phyloP scores from a whole-genome alignment of 2,797 vertebrate genomes.

The Lophotriccus pileatus region DNA sequence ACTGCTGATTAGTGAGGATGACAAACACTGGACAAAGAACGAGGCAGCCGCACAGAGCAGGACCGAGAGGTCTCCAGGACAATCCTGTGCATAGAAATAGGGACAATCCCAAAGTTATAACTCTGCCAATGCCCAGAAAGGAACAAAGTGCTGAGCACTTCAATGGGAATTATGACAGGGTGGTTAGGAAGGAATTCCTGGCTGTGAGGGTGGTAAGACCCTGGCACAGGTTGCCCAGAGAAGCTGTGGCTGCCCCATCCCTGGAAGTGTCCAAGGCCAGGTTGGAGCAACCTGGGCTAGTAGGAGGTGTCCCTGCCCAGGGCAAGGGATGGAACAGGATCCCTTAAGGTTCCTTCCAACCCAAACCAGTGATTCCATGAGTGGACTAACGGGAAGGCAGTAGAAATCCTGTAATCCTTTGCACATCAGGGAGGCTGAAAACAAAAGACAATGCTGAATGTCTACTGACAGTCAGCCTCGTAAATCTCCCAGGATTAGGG shows the following conservation, averaged over 20 bases:
- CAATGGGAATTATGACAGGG: neutral
- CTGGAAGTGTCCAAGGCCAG: neutral
- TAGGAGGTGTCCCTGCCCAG: neutral
- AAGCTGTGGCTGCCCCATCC: neutral
- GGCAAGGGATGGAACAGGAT: fast-evolving
- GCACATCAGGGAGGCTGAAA: neutral
- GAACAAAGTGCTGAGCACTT: neutral
- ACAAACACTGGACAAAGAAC: neutral
- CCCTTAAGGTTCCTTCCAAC: neutral
- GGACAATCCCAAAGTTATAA: neutral
- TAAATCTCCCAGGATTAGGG: neutral
- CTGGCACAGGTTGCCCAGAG: neutral
- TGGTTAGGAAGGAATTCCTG: neutral
- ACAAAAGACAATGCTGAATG: neutral
- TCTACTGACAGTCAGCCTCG: neutral
- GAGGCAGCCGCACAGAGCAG: neutral
- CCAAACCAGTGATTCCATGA: neutral
- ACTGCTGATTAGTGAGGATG: neutral
- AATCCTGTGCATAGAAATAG: neutral
- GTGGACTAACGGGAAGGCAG: neutral
- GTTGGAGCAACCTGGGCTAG: fast-evolving
- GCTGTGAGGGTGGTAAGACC: neutral
- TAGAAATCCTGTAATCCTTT: neutral
- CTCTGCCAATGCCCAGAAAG: neutral
- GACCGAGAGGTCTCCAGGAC: neutral